These are phyloP conservation scores for Harpegnathos saltator DNA, from an alignment of 1,140 invertebrate genomes.

Conservation along the genomic window DNA sequence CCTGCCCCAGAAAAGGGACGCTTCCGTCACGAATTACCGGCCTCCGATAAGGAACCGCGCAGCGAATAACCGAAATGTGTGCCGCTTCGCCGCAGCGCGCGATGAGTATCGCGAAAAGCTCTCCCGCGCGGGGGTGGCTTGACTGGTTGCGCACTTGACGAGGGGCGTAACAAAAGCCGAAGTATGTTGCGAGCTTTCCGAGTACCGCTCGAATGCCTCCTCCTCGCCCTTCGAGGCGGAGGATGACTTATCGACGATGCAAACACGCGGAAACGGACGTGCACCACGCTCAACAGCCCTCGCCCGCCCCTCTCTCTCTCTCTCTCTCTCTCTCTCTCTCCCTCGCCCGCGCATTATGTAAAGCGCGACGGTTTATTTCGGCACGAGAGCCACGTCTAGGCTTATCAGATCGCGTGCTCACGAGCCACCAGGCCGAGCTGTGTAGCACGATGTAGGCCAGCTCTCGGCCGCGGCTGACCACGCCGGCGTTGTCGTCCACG, in stretches of 20 bases:
- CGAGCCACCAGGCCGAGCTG: slow-evolving; percentile 71
- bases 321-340: slow-evolving; percentile 31
- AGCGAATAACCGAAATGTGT: neutral
- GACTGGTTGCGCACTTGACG: slow-evolving; percentile 38
- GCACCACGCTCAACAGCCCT: slow-evolving; percentile 49
- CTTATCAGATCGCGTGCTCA: slow-evolving; percentile 84
- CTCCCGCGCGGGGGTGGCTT: slow-evolving; percentile 45
- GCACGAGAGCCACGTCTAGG: slow-evolving; percentile 80
- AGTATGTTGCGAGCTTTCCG: slow-evolving; percentile 60
- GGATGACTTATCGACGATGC: slow-evolving; percentile 71
- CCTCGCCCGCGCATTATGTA: slow-evolving; percentile 81
- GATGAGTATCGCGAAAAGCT: slow-evolving; percentile 45
- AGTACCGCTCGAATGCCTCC: neutral
- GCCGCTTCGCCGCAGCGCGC: neutral
- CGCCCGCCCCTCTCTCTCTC: slow-evolving; percentile 6
- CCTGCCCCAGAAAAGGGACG: neutral
- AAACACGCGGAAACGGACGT: slow-evolving; percentile 69
- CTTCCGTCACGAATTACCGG: neutral
- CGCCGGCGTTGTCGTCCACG: slow-evolving; percentile 47
- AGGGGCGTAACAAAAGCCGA: slow-evolving; percentile 63
- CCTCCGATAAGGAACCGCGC: neutral
- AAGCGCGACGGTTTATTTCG: slow-evolving; percentile 84
- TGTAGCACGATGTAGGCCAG: slow-evolving; percentile 80
- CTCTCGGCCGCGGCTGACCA: slow-evolving; percentile 58
- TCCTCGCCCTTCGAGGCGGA: slow-evolving; percentile 1